A percentile compares a stretch with the other conserved stretches of the same genome.
Evolutionary conservation across 1,140 invertebrate species (phyloP).

Genomic region (Phortica variegata): DNA sequence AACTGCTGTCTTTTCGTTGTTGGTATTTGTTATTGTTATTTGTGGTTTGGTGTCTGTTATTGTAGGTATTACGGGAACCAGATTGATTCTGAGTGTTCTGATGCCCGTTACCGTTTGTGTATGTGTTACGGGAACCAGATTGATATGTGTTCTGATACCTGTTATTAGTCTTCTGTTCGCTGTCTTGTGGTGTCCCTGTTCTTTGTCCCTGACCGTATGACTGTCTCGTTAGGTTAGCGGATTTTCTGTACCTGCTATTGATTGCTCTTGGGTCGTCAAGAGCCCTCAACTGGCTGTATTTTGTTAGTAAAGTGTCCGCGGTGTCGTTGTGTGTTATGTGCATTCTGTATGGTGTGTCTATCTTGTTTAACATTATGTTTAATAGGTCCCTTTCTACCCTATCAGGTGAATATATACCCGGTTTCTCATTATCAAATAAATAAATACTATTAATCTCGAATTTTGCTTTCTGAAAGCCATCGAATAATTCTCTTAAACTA

Average conservation of each 20-base stretch:
- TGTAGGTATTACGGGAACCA: background rate
- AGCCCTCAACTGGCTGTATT: background rate
- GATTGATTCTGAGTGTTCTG: background rate
- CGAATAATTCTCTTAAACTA: slow-evolving; percentile 6
- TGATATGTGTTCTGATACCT: background rate
- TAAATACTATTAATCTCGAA: background rate
- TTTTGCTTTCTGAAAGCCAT: background rate
- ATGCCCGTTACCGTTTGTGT: background rate
- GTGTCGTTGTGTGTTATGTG: background rate
- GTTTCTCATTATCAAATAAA: background rate
- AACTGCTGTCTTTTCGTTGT: too few species aligned
- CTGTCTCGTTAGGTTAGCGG: too few species aligned
- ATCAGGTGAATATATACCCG: background rate
- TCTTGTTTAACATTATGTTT: slow-evolving; percentile 1
- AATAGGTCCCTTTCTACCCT: slow-evolving; percentile 3
- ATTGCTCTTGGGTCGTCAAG: background rate
- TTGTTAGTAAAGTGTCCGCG: background rate
- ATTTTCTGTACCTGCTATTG: background rate
- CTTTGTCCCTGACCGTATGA: too few species aligned
- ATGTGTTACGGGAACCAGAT: background rate
- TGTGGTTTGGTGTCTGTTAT: background rate
- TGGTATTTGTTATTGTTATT: too few species aligned
- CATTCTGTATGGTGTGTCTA: background rate
- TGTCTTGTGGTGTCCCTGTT: too few species aligned
- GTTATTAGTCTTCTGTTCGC: too few species aligned